Base-by-base conservation (phyloP, 2,113 vertebrate genomes). In the Callionymus lyra region DNA sequence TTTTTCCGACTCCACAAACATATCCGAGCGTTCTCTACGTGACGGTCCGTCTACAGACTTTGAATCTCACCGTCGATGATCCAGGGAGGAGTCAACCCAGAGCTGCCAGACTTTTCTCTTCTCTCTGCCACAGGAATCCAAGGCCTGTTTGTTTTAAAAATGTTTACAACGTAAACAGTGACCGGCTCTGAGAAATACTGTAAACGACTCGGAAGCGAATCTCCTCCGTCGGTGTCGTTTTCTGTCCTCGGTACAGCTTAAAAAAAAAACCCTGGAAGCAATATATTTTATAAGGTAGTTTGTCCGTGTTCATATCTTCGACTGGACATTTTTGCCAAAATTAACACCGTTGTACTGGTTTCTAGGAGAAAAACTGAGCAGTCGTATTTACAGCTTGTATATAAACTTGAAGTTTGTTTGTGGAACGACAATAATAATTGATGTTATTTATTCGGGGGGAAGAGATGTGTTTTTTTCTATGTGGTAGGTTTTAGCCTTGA, bases 261-360 rank as follows among this genome's bases (percentile, higher is more conserved):
- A 69, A n/a, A n/a, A n/a, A n/a, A n/a, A n/a, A 70, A 53, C 53
- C 53, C 53, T 47, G 74, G 65, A 82, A 81, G 73, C 75, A 79
- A 80, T 80, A 77, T 76, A 61, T 82, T 82, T 82, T 80, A 60
- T 74, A 79, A 72, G 60, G 65, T 69, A 55, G 61, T 56, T 27
- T 17, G 50, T 69, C 43, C 50, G 58, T 58, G 40, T 50, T 16
- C 53, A 46, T 52, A 27, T 65, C 59, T 77, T 59, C 67, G 55
- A 68, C 50, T 57, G 69, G 67, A 69, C 64, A 33, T 68, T 50
- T 27, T 72, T 77, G 74, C 70, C 70, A 76, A 80, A 74, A 36
- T 53, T 51, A 54, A 42, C 61, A 49, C 68, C 31, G 38, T 51
- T 31, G 63, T 53, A 9, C 58, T 65, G 54, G 41, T 76, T 68